Evolutionary conservation across 2,113 vertebrate genomes (phyloP).

Genomic region (Bos indicus): DNA sequence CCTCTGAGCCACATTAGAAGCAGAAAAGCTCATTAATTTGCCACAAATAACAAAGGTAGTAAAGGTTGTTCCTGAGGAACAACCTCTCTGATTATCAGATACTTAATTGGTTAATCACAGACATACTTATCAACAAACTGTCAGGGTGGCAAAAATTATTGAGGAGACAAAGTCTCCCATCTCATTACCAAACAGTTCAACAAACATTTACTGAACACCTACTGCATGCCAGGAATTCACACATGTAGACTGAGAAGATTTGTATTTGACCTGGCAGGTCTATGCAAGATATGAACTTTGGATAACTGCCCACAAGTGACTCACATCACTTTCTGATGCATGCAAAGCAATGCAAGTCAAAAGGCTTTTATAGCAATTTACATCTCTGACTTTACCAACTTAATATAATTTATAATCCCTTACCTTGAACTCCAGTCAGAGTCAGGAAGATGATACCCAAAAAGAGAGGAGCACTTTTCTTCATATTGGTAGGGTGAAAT

Average conservation of each 20-base stretch:
- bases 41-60: neutral
- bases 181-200: neutral
- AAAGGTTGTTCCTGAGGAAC: neutral
- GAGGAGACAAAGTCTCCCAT: neutral
- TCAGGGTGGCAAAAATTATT: neutral
- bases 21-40: neutral
- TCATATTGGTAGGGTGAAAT: slow-evolving; percentile 23
- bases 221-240: neutral
- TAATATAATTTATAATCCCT: neutral
- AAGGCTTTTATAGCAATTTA: neutral
- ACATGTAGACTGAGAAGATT: neutral
- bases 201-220: neutral
- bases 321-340: neutral
- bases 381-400: neutral
- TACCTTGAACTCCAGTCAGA: slow-evolving; percentile 60
- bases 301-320: neutral
- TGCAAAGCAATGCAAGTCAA: neutral
- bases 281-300: neutral
- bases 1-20: neutral
- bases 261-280: slow-evolving; percentile 23
- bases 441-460: slow-evolving; percentile 39
- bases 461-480: slow-evolving; percentile 21
- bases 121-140: neutral
- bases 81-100: neutral
- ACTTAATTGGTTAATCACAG: neutral